Base-by-base conservation (phyloP, 2,888 invertebrate genomes). In the Pammene fasciana region DNA sequence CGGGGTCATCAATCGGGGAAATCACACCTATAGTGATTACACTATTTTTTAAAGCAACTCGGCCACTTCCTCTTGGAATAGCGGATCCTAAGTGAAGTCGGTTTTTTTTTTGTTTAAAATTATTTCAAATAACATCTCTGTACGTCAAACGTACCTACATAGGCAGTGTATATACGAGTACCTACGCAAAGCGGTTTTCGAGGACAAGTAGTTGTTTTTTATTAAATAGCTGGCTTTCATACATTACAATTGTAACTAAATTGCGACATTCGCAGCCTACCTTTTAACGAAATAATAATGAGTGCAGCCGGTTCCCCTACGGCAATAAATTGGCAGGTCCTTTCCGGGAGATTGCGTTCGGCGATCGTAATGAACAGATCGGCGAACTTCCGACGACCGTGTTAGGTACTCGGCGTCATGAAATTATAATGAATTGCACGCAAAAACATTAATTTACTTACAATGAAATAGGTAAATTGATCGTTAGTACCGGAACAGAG, bases 321-420 rank as follows among this genome's bases (percentile, higher is more conserved):
- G 76, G 74, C 83, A 83, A 83, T 82, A 74, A 57, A 68, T 68
- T 56, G 62, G 68, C 68, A 64, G 76, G 73, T 74, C 72, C 78
- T 82, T 84, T 86, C 83, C 83, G 81, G 84, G 81, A 81, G 78
- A 78, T 76, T 76, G 77, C 70, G 76, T 78, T 76, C 76, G 78
- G 74, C 72, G 71, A 74, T 77, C 75, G 76, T 73, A 80, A 76
- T 73, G 74, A 71, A 73, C 75, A 77, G 75, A 77, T 78, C 76
- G 71, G 60, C 62, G 74, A 75, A 78, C 78, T 79, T 79, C 79
- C 80, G 79, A 77, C 74, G 73, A 75, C 73, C 73, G 71, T 74
- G 73, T 75, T 62, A 62, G 41, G 18, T 41, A 41, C 52, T 62
- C 62, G 50, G 38, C 16, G 50, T 72, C 62, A 60, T 65, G 65